Evolutionary conservation across 2,113 vertebrate species (phyloP).

Genomic region (Isurus oxyrinchus): DNA sequence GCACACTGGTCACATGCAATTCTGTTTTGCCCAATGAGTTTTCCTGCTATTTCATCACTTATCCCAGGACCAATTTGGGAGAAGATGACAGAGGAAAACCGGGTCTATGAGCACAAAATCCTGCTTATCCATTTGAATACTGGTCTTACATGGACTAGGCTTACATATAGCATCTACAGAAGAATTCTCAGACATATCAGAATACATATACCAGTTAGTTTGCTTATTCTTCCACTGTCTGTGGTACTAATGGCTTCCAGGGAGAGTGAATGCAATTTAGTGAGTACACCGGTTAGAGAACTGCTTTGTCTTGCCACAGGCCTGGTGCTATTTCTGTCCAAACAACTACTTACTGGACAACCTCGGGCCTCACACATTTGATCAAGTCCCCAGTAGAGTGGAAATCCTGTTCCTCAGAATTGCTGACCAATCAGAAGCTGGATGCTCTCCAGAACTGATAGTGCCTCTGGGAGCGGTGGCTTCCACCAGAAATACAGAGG

Average conservation of each 20-base stretch:
- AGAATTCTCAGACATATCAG: background rate
- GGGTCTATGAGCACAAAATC: background rate
- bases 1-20: background rate
- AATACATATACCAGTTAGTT: background rate
- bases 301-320: background rate
- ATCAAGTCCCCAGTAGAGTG: too few relatives aligned
- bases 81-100: background rate
- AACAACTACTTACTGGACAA: background rate
- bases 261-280: too few relatives aligned
- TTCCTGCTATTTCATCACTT: background rate
- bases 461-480: too few relatives aligned
- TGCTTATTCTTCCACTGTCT: background rate
- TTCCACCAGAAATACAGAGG: too few relatives aligned
- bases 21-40: background rate
- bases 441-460: too few relatives aligned
- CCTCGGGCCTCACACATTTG: too few relatives aligned
- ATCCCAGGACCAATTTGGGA: background rate
- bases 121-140: background rate
- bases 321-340: background rate
- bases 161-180: background rate
- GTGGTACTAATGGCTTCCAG: background rate
- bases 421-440: too few relatives aligned
- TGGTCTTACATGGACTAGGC: background rate
- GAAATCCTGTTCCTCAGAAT: too few relatives aligned
- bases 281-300: background rate